Percentiles rank a stretch among this genome's conserved stretches.
These are phyloP conservation scores for Hypocryptadius cinnamomeus DNA, from an alignment of 2,113 vertebrate species.

Conservation along the genomic window DNA sequence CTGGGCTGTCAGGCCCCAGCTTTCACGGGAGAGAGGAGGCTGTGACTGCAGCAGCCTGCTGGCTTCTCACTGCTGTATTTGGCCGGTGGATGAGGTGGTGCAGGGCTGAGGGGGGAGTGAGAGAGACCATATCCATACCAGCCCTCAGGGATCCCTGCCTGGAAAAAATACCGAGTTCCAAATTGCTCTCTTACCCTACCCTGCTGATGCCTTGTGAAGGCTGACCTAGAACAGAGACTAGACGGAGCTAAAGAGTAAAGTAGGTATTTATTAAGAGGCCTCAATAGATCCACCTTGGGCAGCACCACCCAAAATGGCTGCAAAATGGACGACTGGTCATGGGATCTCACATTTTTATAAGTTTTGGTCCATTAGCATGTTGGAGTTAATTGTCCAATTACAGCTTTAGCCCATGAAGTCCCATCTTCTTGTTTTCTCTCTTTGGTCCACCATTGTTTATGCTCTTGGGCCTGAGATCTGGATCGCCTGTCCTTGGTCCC, in stretches of 20 bases:
- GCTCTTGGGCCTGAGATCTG: not conserved
- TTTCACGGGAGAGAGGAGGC: conserved; percentile 45
- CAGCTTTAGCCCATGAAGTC: not conserved
- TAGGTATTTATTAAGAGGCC: not conserved
- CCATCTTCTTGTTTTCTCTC: not conserved
- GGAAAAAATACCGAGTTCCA: not conserved
- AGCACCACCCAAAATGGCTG: not conserved
- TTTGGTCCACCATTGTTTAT: not conserved
- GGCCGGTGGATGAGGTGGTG: not conserved
- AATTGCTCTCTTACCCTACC: not conserved
- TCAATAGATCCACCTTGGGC: not conserved
- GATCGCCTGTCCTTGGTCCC: not conserved
- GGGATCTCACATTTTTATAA: not conserved
- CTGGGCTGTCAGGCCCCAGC: conserved; percentile 62
- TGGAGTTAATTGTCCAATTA: not conserved
- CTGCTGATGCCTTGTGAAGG: not conserved
- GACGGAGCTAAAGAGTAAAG: not conserved
- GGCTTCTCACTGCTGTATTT: not conserved
- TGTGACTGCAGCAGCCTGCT: conserved; percentile 17
- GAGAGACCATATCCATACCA: not conserved
- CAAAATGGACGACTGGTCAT: rapidly evolving
- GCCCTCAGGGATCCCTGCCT: not conserved
- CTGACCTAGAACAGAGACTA: not conserved
- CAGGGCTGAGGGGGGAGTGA: not conserved
- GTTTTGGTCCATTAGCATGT: not conserved